These are phyloP conservation scores for Lophura nycthemera DNA, from an alignment of 2,113 vertebrate species.

Conservation along the genomic window DNA sequence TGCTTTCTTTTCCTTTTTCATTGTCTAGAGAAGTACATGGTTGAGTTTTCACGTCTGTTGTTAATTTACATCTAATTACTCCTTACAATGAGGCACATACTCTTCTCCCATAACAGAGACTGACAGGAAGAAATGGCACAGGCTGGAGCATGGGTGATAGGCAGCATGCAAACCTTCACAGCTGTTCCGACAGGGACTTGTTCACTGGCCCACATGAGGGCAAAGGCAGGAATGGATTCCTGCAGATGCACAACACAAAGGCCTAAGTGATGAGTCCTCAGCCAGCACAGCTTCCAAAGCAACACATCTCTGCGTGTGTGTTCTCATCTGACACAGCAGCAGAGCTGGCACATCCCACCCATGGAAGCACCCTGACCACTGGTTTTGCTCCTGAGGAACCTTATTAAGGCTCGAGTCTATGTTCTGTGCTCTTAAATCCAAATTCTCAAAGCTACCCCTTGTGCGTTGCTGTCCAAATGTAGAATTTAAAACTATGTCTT, in stretches of 20 bases:
- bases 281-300: fast-evolving
- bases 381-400: neutral
- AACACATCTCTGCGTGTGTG: fast-evolving
- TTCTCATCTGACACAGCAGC: neutral
- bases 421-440: neutral
- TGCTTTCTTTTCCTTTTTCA: conserved; percentile 16
- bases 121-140: neutral
- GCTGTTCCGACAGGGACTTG: neutral
- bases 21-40: neutral
- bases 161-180: neutral
- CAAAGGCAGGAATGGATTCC: neutral
- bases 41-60: conserved; percentile 19
- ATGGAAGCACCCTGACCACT: neutral
- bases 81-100: neutral
- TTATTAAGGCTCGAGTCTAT: fast-evolving
- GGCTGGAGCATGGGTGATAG: neutral
- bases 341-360: neutral
- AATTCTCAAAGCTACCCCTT: neutral
- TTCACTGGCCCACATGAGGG: neutral
- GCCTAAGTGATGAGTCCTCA: no score
- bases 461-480: neutral
- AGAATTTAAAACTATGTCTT: neutral
- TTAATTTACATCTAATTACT: conserved; percentile 14
- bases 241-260: neutral
- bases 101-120: neutral